Evolutionary conservation across 1,140 invertebrate species (phyloP).

Genomic region (Papilio glaucus): DNA sequence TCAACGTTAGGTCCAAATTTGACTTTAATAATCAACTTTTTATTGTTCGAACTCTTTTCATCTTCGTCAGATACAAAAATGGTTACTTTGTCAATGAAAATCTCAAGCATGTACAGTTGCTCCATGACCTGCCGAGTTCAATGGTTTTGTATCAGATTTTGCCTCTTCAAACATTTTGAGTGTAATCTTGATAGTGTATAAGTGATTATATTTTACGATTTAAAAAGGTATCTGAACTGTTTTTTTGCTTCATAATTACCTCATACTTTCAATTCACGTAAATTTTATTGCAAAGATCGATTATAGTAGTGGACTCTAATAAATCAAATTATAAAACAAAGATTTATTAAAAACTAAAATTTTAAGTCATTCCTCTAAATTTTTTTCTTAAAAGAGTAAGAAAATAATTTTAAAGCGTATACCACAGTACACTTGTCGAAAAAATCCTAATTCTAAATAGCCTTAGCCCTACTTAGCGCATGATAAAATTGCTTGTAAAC

Average conservation of each 20-base stretch:
- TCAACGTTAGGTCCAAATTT: conserved; percentile 76
- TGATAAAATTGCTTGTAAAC: background rate
- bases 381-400: no score
- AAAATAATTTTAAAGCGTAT: no score
- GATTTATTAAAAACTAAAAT: background rate
- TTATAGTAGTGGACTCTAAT: background rate
- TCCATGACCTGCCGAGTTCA: conserved; percentile 79
- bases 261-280: background rate
- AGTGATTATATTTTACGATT: background rate
- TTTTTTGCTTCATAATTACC: conserved; percentile 18
- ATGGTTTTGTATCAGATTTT: conserved; percentile 65
- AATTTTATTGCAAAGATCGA: background rate
- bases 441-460: background rate
- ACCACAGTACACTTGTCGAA: no score
- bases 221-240: background rate
- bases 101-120: conserved; percentile 80
- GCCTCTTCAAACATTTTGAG: conserved; percentile 6
- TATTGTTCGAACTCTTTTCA: conserved; percentile 61
- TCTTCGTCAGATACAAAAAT: conserved; percentile 64
- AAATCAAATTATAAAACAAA: conserved; percentile 19
- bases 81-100: conserved; percentile 77
- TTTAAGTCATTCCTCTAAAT: background rate
- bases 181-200: background rate
- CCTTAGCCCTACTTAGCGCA: background rate
- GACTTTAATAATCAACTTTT: conserved; percentile 74